These are phyloP conservation scores for Copidosoma floridanum DNA, from an alignment of 1,140 invertebrate genomes.

Conservation along the genomic window DNA sequence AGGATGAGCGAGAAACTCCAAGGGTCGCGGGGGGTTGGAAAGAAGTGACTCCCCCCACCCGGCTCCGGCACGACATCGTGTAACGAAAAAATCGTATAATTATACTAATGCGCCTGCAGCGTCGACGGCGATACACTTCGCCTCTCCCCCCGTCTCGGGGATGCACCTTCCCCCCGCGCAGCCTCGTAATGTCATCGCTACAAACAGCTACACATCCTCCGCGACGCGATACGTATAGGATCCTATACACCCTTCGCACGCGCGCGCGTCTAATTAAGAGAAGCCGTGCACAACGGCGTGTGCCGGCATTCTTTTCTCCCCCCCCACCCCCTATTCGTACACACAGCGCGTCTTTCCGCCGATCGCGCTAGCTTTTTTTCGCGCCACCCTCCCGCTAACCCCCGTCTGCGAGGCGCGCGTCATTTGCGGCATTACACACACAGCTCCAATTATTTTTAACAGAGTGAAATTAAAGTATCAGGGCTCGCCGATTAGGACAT, in stretches of 20 bases:
- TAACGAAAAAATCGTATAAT: conserved; percentile 11
- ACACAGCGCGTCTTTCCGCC: not conserved
- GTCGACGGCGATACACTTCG: too few species aligned
- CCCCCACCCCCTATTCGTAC: not conserved
- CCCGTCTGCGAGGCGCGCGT: conserved; percentile 6
- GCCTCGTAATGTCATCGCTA: not conserved
- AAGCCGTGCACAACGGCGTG: not conserved
- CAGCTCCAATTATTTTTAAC: conserved; percentile 43
- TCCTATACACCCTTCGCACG: too few species aligned
- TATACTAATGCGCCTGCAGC: not conserved
- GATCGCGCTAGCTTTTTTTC: too few species aligned
- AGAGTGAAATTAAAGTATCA: conserved; percentile 45
- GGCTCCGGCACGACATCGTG: too few species aligned
- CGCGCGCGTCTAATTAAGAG: conserved; percentile 19
- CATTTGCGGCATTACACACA: conserved; percentile 11
- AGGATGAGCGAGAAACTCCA: not conserved
- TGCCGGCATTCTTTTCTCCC: not conserved
- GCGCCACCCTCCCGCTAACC: not conserved
- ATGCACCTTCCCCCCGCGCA: too few species aligned
- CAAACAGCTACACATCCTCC: conserved; percentile 10
- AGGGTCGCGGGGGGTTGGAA: not conserved
- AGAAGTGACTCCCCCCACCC: too few species aligned
- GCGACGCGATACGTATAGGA: too few species aligned
- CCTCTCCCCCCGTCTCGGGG: too few species aligned
- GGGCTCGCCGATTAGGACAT: conserved; percentile 46